Percentiles rank a stretch among this genome's conserved stretches.
Conservation (phyloP, 2,797 vertebrate species). For the Prunella strophiata region DNA sequence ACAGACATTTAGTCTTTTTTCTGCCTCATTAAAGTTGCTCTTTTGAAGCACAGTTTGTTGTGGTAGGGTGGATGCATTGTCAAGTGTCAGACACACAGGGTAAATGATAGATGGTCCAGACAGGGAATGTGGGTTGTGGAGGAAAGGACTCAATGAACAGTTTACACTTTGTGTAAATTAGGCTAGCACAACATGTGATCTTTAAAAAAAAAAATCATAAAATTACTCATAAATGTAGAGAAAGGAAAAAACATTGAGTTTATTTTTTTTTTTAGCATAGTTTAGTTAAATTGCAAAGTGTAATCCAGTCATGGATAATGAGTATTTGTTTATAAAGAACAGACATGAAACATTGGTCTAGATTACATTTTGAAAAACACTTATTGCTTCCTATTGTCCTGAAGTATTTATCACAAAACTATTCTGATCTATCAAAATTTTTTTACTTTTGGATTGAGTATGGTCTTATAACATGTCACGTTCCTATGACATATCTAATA, state of each 20-base stretch:
- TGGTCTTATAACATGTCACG: background rate
- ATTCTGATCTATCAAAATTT: background rate
- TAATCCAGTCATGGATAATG: background rate
- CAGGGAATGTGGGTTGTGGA: background rate
- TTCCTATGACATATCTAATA: background rate
- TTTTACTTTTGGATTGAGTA: background rate
- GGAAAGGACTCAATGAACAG: background rate
- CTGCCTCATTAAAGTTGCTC: background rate
- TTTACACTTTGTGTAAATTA: background rate
- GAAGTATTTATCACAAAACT: background rate
- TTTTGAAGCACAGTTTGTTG: background rate
- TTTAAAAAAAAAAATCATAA: background rate
- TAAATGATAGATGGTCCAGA: background rate
- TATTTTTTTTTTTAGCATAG: background rate
- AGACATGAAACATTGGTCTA: background rate
- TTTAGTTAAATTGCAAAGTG: background rate
- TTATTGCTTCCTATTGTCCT: background rate
- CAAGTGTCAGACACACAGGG: background rate
- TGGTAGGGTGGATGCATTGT: background rate
- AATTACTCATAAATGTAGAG: background rate
- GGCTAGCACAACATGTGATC: background rate
- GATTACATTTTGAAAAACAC: background rate
- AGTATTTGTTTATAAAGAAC: background rate
- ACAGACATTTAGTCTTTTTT: background rate
- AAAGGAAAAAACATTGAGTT: background rate